Base-by-base conservation (phyloP, 2,888 invertebrate species). In the Gasteruption jaculator region DNA sequence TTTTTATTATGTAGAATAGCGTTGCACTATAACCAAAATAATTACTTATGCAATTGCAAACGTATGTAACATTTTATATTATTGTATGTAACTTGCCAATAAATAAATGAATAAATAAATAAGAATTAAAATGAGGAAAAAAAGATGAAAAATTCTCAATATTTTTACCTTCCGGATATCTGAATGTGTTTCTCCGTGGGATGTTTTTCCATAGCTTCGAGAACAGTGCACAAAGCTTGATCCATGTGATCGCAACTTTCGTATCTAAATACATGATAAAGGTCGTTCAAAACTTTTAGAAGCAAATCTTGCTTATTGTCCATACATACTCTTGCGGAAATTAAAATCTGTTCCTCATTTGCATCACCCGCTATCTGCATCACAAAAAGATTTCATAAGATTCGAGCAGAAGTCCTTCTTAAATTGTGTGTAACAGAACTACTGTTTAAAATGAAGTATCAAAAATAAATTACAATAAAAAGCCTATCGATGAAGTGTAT, bases 1-100 rank as follows among this genome's bases (percentile, higher is more conserved):
- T 87, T 72, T 93, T 93, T 3, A 93, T 89, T 55, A 96, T 91
- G 71, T 95, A 95, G 74, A 93, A 95, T 43, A 96, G 74, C 5
- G 91, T 91, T 4, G 95, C 95, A 73, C 94, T 94, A 71, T 30
- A 74, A 73, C 47, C 45, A 46, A 52, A 43, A 45, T 18, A 12
- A 12, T 14, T 26, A 11, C 18, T 7, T 0, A 20, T 38, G 14
- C 31, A 31, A 22, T 25, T 3, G 22, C n/a, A 42, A 38, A 27
- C 19, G 39, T 30, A 31, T 26, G 11, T 21, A 22, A 34, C 32
- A 25, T 14, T 20, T 14, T 19, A 15, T 33, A 15, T 3, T n/a
- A 4, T 37, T 10, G 11, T 27, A n/a, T n/a, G n/a, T n/a, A n/a
- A n/a, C n/a, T n/a, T n/a, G n/a, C n/a, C n/a, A 22, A 18, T 11